Conservation (phyloP, 2,113 vertebrate genomes). For the Dasyurus viverrinus region DNA sequence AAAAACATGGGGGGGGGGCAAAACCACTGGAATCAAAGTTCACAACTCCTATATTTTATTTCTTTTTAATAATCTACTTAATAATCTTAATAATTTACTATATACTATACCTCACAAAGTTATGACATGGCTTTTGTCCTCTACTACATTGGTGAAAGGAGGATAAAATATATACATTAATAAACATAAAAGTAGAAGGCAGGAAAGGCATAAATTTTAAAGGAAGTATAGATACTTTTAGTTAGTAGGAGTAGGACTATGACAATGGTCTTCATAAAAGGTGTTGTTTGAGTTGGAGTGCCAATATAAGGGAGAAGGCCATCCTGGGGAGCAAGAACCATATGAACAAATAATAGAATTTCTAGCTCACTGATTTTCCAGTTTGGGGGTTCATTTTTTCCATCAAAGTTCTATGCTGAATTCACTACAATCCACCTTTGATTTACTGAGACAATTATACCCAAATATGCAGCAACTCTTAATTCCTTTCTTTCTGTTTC, state of each 20-base stretch:
- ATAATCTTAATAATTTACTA: too few relatives aligned
- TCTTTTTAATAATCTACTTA: too few relatives aligned
- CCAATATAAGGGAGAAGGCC: background rate
- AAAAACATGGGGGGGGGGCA: background rate
- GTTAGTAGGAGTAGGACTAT: too few relatives aligned
- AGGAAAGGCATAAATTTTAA: background rate
- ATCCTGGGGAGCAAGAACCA: background rate
- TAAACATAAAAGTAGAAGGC: background rate
- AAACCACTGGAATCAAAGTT: background rate
- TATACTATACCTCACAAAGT: too few relatives aligned
- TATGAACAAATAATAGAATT: conserved; percentile 10
- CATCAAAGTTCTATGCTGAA: background rate
- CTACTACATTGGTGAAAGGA: too few relatives aligned
- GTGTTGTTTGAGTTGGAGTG: too few relatives aligned
- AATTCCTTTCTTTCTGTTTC: background rate
- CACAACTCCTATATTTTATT: background rate
- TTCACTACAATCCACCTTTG: background rate
- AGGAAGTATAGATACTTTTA: background rate
- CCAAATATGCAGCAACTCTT: background rate
- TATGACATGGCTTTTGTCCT: too few relatives aligned
- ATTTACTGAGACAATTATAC: background rate
- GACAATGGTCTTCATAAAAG: too few relatives aligned
- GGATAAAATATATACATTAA: background rate
- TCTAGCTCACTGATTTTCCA: background rate
- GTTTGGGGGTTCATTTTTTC: background rate